These are phyloP conservation scores for Microctenopoma lineatum DNA, from an alignment of 2,797 vertebrate genomes.

Conservation along the genomic window DNA sequence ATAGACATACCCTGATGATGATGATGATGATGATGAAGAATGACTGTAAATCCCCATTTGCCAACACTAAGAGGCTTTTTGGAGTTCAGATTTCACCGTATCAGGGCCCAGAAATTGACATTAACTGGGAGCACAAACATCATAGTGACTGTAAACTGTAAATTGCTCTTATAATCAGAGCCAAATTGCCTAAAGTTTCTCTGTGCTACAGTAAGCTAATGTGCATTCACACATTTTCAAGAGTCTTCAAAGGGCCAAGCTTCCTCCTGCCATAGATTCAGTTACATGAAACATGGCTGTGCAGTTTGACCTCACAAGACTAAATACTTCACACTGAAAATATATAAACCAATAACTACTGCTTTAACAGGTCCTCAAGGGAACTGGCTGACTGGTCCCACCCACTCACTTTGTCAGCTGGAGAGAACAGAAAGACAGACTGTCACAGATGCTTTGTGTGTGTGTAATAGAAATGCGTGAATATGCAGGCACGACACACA, in stretches of 20 bases:
- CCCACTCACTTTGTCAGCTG: constrained; percentile 56
- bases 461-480: constrained; percentile 50
- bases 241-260: constrained; percentile 10
- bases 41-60: not conserved
- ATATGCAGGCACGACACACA: constrained; percentile 53
- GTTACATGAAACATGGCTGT: constrained; percentile 20
- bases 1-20: too few relatives aligned
- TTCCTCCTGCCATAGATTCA: constrained; percentile 9
- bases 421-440: constrained; percentile 49
- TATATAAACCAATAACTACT: constrained; percentile 35
- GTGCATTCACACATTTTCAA: constrained; percentile 42
- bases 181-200: constrained; percentile 43
- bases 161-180: constrained; percentile 46
- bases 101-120: constrained; percentile 38
- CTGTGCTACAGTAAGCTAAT: constrained; percentile 28
- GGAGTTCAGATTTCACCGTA: constrained; percentile 35
- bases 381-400: constrained; percentile 28
- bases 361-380: constrained; percentile 26
- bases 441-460: constrained; percentile 57
- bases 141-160: constrained; percentile 51
- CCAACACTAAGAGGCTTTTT: constrained; percentile 1
- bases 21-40: too few relatives aligned
- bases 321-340: constrained; percentile 41
- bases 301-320: not conserved
- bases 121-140: constrained; percentile 54